A percentile compares a stretch with the other conserved stretches of the same genome.
Evolutionary conservation across 2,888 invertebrate species (phyloP).

Genomic region (Apotomis betuletana): DNA sequence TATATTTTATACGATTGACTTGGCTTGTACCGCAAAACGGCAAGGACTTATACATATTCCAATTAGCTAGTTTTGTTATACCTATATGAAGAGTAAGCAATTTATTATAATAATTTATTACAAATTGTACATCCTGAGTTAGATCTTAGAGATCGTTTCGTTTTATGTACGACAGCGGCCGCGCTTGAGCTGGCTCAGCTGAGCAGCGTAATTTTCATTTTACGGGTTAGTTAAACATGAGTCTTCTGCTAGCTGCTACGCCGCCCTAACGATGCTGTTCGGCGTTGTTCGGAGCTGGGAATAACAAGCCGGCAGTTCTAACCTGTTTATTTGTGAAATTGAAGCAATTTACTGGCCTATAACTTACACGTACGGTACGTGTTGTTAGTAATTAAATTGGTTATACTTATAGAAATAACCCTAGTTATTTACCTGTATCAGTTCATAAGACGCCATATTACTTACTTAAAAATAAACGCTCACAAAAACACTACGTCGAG

Average conservation of each 20-base stretch:
- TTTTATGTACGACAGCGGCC: conserved; percentile 1
- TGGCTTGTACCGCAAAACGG: no score
- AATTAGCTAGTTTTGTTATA: no score
- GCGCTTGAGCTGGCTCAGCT: conserved; percentile 2
- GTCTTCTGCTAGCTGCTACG: conserved; percentile 2
- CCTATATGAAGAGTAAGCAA: no score
- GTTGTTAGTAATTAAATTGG: no score
- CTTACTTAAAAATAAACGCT: no score
- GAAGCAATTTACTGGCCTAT: background rate
- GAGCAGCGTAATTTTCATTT: conserved; percentile 13
- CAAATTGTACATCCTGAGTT: background rate
- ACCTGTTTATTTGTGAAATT: background rate
- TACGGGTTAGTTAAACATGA: conserved; percentile 21
- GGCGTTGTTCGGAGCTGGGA: background rate
- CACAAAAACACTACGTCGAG: no score
- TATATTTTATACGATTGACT: no score
- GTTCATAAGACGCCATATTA: no score
- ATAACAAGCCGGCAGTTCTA: conserved; percentile 1
- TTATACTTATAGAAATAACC: no score
- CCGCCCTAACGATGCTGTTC: background rate
- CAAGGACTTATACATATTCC: no score
- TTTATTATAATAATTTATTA: no score
- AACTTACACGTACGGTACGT: background rate
- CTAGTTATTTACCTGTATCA: no score
- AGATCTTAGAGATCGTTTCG: background rate